Conservation (phyloP, 2,888 invertebrate genomes). For the Drosophila pseudotakahashii region DNA sequence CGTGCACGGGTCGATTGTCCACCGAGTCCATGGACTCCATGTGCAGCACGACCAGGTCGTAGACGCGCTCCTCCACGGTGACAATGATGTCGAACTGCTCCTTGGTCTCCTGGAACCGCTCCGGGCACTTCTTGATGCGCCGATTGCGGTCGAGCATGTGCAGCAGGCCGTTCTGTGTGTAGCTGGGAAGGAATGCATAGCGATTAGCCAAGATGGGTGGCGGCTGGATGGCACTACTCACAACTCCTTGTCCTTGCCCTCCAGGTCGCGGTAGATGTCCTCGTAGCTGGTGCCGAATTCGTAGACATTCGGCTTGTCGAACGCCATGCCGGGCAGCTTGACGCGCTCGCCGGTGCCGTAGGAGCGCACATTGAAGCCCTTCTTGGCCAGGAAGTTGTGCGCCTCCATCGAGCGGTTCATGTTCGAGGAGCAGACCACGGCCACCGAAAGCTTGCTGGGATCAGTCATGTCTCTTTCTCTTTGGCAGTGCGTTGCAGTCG, state of each 20-base stretch:
- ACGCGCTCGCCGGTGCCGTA: conserved; percentile 98
- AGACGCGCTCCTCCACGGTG: conserved; percentile 99
- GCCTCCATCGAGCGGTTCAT: conserved; percentile 99
- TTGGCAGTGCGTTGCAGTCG: conserved; percentile 65
- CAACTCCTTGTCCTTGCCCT: conserved; percentile 95
- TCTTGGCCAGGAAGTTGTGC: conserved; percentile 98
- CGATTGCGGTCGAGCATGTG: conserved; percentile 99
- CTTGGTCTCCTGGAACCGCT: conserved; percentile 94
- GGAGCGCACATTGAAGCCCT: conserved; percentile 97
- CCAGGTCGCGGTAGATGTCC: conserved; percentile 96
- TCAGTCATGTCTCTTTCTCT: conserved; percentile 75
- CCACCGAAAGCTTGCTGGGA: conserved; percentile 88
- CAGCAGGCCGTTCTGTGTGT: conserved; percentile 98
- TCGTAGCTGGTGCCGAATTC: conserved; percentile 98
- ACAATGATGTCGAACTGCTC: conserved; percentile 98
- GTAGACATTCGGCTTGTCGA: conserved; percentile 97
- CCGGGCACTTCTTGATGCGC: conserved; percentile 96
- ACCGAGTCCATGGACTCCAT: conserved; percentile 92
- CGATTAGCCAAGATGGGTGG: no score
- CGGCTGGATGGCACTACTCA: conserved; percentile 83
- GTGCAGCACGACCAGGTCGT: conserved; percentile 98
- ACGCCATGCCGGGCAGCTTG: conserved; percentile 97
- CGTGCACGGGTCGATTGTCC: conserved; percentile 95
- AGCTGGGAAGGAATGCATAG: conserved; percentile 84
- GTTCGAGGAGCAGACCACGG: conserved; percentile 99